Percentiles rank a stretch among this genome's conserved stretches.
Evolutionary conservation across 1,140 invertebrate species (phyloP).

Genomic region (Aphidius ervi): DNA sequence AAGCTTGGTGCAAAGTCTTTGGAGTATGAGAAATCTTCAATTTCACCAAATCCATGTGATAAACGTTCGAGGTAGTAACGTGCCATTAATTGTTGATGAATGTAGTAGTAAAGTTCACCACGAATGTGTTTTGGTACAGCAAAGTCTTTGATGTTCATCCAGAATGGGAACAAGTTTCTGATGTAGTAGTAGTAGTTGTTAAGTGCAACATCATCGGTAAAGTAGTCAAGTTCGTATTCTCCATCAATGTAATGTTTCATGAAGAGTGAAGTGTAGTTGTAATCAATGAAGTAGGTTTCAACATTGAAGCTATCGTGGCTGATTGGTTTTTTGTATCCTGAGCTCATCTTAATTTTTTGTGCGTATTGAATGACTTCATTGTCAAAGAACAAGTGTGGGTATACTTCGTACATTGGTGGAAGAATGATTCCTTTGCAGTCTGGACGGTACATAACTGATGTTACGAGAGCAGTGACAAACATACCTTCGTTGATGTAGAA

Average conservation of each 20-base stretch:
- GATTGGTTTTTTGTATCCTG: slow-evolving; percentile 44
- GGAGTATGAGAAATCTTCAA: slow-evolving; percentile 59
- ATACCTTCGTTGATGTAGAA: slow-evolving; percentile 61
- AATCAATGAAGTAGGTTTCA: slow-evolving; percentile 40
- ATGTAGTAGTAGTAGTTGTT: slow-evolving; percentile 70
- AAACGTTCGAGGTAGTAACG: slow-evolving; percentile 66
- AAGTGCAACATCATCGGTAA: slow-evolving; percentile 66
- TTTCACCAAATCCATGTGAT: slow-evolving; percentile 57
- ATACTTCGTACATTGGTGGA: slow-evolving; percentile 65
- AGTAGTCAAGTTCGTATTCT: slow-evolving; percentile 66
- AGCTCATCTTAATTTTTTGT: slow-evolving; percentile 56
- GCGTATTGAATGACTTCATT: slow-evolving; percentile 55
- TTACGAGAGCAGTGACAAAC: slow-evolving; percentile 60
- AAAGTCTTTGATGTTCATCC: slow-evolving; percentile 55
- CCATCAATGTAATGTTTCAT: slow-evolving; percentile 39
- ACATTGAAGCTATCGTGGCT: slow-evolving; percentile 22
- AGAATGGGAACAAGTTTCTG: slow-evolving; percentile 64
- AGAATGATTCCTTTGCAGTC: slow-evolving; percentile 59
- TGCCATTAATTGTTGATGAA: slow-evolving; percentile 59
- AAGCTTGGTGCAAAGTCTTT: slow-evolving; percentile 60
- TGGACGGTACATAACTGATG: slow-evolving; percentile 58
- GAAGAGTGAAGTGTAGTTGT: slow-evolving; percentile 41
- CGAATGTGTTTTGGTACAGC: slow-evolving; percentile 56
- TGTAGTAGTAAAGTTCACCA: slow-evolving; percentile 59
- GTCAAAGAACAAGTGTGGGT: slow-evolving; percentile 62